These are phyloP conservation scores for Esox niger DNA, from an alignment of 2,113 vertebrate genomes.

Conservation along the genomic window DNA sequence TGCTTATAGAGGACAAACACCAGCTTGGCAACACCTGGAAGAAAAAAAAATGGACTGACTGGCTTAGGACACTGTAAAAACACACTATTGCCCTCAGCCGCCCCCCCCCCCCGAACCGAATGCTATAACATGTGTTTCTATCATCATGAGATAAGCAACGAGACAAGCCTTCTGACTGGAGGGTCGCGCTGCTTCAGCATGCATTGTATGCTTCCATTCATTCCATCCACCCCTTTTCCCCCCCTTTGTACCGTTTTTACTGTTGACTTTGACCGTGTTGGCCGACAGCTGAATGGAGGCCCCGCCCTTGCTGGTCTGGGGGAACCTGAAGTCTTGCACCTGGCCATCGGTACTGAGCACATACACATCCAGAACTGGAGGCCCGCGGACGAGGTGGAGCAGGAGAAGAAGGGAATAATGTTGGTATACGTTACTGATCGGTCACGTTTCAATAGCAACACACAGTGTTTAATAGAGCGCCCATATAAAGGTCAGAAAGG, in stretches of 20 bases:
- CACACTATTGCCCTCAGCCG: not conserved
- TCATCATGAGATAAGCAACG: no score
- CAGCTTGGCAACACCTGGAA: slow-evolving; percentile 89
- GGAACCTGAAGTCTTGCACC: slow-evolving; percentile 95
- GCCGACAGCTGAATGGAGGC: slow-evolving; percentile 91
- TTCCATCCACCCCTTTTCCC: not conserved
- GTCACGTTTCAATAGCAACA: slow-evolving; percentile 30
- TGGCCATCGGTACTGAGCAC: slow-evolving; percentile 96
- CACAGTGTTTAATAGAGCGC: slow-evolving; percentile 35
- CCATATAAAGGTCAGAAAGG: slow-evolving; percentile 16
- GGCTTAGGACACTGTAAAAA: not conserved
- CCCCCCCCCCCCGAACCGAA: no score
- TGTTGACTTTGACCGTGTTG: slow-evolving; percentile 97
- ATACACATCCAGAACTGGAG: slow-evolving; percentile 89
- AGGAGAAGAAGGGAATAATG: not conserved
- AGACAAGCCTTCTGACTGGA: no score
- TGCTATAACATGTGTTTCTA: no score
- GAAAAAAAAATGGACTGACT: slow-evolving; percentile 30
- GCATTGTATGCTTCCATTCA: not conserved
- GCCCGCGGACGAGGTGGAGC: not conserved
- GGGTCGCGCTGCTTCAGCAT: no score
- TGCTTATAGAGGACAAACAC: slow-evolving; percentile 98
- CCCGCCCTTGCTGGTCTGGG: slow-evolving; percentile 87
- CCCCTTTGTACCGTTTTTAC: slow-evolving; percentile 83
- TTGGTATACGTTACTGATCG: slow-evolving; percentile 28